Evolutionary conservation across 2,888 invertebrate species (phyloP), one percentile per base, ranked within the genome.

Genomic region (Drosophila borealis): DNA sequence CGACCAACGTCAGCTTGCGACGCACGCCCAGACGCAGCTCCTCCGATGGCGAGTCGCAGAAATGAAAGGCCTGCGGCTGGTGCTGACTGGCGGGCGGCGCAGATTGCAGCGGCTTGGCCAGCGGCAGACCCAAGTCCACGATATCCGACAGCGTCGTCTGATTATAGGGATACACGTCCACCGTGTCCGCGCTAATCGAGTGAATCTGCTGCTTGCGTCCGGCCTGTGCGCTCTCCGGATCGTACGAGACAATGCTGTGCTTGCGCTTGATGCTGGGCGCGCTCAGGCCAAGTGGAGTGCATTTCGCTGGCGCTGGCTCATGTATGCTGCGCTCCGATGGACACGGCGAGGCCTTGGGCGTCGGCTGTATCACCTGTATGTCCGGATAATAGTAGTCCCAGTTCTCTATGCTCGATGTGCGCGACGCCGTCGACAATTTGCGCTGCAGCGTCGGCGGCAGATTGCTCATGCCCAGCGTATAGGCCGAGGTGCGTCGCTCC

Each of bases 321-420:
- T 89, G 90, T 21, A 89, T 75, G 71, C 89, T 91, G 65, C 89
- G 87, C 83, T 95, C 95, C 90, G 97, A 97, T 37, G 95, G 95
- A 90, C 95, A 95, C 9, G 97, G 97, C 41, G 97, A 97, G 55
- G 96, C 94, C 60, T 96, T 96, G n/a, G 97, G 96, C 21, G 96
- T 96, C 49, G 96, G 95, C 89, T 96, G 95, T 75, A 96, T 96
- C 74, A 96, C 95, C 91, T 94, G 94, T 80, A 95, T 95, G 85
- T 94, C 94, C 69, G 95, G 94, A 89, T 94, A 94, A 79, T 94
- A 94, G 85, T 93, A 93, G 85, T 94, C 94, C 93, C 94, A 94
- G 57, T 89, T 84, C 51, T 92, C 92, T 41, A 90, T 92, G 80
- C 91, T 91, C 37, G 92, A 92, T 45, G 91, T 88, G 9, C 90